Conservation (phyloP, 2,888 invertebrate genomes). For the Cantharis rustica region DNA sequence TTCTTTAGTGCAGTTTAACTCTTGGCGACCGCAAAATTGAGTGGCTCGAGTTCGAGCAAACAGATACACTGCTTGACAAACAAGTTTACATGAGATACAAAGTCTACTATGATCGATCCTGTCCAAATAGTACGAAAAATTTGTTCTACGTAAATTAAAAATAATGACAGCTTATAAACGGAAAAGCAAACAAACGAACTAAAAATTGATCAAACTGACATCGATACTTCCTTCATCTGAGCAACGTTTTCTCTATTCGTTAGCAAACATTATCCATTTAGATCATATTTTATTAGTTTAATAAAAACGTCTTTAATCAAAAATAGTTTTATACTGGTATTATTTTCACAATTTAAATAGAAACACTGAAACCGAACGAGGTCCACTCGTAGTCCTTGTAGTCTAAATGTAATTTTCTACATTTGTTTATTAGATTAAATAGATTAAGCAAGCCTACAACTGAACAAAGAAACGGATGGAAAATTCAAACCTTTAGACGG, state of each 20-base stretch:
- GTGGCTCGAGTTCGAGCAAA: background rate
- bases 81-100: background rate
- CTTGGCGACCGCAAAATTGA: background rate
- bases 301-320: too few relatives aligned
- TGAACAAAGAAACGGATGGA: too few relatives aligned
- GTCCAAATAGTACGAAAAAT: background rate
- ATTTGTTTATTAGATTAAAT: too few relatives aligned
- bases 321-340: too few relatives aligned
- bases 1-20: background rate
- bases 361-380: too few relatives aligned
- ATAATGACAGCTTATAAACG: background rate
- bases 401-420: too few relatives aligned
- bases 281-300: background rate
- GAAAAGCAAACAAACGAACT: background rate
- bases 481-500: too few relatives aligned
- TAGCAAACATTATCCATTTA: background rate
- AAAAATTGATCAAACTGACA: background rate
- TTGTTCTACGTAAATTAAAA: background rate
- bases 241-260: background rate
- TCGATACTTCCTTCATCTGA: background rate
- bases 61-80: background rate
- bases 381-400: too few relatives aligned
- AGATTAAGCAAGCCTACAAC: too few relatives aligned
- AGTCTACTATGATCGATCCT: background rate
- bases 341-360: too few relatives aligned